These are phyloP conservation scores for Melospiza georgiana DNA, from an alignment of 2,113 vertebrate genomes.

Conservation along the genomic window DNA sequence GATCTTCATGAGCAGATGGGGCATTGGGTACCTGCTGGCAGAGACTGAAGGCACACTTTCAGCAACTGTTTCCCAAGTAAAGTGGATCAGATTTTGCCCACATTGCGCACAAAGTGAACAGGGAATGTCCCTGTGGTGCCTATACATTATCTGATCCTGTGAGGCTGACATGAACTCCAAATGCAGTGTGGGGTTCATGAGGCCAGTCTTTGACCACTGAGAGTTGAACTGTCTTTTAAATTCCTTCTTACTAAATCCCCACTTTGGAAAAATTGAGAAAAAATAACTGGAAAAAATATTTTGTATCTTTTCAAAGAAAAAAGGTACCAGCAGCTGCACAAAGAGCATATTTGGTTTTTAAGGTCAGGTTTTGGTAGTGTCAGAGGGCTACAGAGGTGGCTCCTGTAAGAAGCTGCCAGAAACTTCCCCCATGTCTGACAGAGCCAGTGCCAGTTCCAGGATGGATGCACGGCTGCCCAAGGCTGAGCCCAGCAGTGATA, in stretches of 20 bases:
- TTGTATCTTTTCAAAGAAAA: background rate
- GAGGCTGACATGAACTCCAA: background rate
- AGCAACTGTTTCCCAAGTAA: background rate
- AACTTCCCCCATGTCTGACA: background rate
- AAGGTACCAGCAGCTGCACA: background rate
- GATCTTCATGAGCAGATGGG: background rate
- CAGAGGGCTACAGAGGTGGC: background rate
- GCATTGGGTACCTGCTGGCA: background rate
- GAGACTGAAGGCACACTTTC: background rate
- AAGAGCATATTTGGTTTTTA: background rate
- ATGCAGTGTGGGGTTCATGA: background rate
- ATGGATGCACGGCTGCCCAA: fast-evolving
- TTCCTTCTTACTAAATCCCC: background rate
- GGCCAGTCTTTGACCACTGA: background rate
- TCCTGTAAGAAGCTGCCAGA: background rate
- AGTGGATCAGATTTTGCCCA: background rate
- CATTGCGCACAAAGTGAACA: background rate
- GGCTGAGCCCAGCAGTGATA: background rate
- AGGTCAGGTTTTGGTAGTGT: background rate
- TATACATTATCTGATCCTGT: too few relatives aligned
- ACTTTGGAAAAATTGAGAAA: background rate
- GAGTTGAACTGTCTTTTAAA: background rate
- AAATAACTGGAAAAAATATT: background rate
- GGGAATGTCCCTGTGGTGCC: background rate
- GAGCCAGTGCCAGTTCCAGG: background rate